Conservation (phyloP, 64 coral and sea anemone genomes). For the Stylophora pistillata region DNA sequence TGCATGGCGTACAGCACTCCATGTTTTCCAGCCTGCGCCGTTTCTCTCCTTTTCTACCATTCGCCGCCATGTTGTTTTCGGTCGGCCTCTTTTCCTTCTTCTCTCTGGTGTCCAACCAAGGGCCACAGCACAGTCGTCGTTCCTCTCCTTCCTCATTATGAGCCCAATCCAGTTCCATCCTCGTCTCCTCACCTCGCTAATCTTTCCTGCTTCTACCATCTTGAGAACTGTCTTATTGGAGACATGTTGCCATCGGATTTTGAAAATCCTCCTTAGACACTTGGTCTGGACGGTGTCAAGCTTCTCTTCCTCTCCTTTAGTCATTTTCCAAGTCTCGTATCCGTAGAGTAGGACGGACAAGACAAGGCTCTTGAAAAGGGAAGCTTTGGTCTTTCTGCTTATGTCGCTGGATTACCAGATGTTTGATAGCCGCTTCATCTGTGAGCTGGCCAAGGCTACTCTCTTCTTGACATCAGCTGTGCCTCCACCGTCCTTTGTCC, state of each 20-base stretch:
- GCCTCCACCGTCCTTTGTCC: conserved; percentile 31
- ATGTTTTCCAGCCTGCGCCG: no score
- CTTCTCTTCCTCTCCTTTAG: no score
- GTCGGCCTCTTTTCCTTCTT: not conserved
- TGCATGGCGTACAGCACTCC: no score
- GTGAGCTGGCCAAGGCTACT: conserved; percentile 28
- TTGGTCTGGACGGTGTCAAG: no score
- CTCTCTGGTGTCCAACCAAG: conserved; percentile 12
- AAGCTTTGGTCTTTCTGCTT: no score
- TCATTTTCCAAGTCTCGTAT: no score
- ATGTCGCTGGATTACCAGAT: conserved; percentile 27
- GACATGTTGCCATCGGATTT: conserved; percentile 40
- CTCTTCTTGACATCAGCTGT: no score
- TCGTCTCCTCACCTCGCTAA: conserved; percentile 16
- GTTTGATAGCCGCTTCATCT: conserved; percentile 31
- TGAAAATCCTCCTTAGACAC: no score
- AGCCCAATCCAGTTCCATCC: conserved; percentile 34
- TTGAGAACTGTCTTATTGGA: no score
- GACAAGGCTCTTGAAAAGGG: no score
- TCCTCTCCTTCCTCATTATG: conserved; percentile 24
- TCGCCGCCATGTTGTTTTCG: conserved; percentile 30
- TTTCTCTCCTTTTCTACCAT: no score
- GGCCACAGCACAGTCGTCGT: not conserved
- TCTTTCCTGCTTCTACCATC: conserved; percentile 42
- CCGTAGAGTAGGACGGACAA: no score